Percentiles rank a stretch among this genome's conserved stretches.
Conservation (phyloP, 1,140 invertebrate species). For the Venturia canescens region DNA sequence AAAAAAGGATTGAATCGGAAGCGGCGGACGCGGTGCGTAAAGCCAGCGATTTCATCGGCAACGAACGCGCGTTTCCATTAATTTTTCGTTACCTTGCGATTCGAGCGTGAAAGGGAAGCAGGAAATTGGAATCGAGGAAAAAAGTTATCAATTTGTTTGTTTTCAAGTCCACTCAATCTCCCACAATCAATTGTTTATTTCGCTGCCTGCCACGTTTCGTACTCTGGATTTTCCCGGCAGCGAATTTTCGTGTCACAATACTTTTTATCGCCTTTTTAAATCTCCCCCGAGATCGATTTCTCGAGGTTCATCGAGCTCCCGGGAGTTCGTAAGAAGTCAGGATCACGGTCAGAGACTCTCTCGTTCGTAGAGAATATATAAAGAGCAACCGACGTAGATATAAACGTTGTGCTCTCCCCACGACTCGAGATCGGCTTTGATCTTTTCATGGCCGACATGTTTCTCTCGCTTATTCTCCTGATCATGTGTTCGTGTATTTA, state of each 20-base stretch:
- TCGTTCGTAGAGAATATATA: neutral
- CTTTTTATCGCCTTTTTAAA: conserved; percentile 32
- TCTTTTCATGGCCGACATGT: conserved; percentile 19
- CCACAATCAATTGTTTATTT: too few relatives aligned
- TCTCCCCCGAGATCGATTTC: conserved; percentile 44
- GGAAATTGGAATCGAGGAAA: too few relatives aligned
- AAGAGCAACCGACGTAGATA: neutral
- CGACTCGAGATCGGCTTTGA: neutral
- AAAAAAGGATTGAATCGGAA: neutral
- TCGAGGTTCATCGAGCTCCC: conserved; percentile 22
- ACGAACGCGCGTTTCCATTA: neutral
- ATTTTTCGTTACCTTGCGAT: neutral
- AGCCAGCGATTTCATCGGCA: neutral
- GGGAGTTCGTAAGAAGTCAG: neutral
- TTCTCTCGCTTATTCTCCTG: conserved; percentile 2
- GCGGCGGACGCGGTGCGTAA: too few relatives aligned
- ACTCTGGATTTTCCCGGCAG: too few relatives aligned
- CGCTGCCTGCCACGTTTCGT: too few relatives aligned
- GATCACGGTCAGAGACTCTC: conserved; percentile 10
- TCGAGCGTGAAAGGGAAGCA: too few relatives aligned
- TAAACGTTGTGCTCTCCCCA: neutral
- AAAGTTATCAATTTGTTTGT: too few relatives aligned
- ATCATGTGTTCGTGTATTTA: neutral
- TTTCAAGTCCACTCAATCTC: too few relatives aligned
- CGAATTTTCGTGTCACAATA: neutral